A percentile compares a stretch with the other conserved stretches of the same genome.
Conservation (phyloP, 2,888 invertebrate genomes). For the Nomada ferruginata region DNA sequence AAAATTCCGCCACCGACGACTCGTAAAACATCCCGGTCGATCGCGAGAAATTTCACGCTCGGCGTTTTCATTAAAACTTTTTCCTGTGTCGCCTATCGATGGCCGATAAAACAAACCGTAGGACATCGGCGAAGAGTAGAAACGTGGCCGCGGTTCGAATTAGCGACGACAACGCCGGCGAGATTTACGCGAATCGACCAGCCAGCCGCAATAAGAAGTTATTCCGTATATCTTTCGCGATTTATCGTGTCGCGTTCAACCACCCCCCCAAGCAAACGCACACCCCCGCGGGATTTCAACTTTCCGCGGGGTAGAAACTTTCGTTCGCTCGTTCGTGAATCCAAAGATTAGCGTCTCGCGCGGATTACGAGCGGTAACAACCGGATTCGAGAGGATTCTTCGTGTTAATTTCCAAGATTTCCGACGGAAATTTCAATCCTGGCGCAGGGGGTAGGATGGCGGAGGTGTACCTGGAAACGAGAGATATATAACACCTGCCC, state of each 20-base stretch:
- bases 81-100: slow-evolving; percentile 6
- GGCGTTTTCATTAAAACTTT: slow-evolving; percentile 41
- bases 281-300: slow-evolving; percentile 50
- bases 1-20: slow-evolving; percentile 7
- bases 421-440: background rate
- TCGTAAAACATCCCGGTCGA: slow-evolving; percentile 15
- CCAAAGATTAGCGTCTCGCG: slow-evolving; percentile 54
- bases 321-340: slow-evolving; percentile 39
- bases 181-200: slow-evolving; percentile 61
- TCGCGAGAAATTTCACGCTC: slow-evolving; percentile 7
- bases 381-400: background rate
- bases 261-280: background rate
- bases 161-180: slow-evolving; percentile 61
- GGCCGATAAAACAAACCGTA: slow-evolving; percentile 1
- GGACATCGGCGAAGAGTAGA: slow-evolving; percentile 4
- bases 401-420: background rate
- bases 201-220: slow-evolving; percentile 68
- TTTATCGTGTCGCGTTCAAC: slow-evolving; percentile 60
- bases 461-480: background rate
- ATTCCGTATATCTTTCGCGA: slow-evolving; percentile 70
- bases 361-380: slow-evolving; percentile 26
- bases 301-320: slow-evolving; percentile 53
- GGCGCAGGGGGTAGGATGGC: background rate
- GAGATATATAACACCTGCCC: too few species aligned
- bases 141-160: slow-evolving; percentile 43